Evolutionary conservation across 2,888 invertebrate genomes (phyloP).

Genomic region (Phaedon cochleariae): DNA sequence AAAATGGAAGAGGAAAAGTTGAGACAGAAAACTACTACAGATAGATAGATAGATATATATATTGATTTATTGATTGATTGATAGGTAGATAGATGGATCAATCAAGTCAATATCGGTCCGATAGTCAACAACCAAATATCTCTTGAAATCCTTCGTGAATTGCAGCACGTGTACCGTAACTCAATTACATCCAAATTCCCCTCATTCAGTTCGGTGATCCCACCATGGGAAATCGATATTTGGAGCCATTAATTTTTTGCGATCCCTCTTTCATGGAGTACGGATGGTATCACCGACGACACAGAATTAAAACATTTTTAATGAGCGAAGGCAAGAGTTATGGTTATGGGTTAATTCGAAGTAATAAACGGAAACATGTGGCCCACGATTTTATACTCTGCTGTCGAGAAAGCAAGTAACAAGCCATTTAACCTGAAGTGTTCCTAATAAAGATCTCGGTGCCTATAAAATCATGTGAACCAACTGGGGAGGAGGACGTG

Average conservation of each 20-base stretch:
- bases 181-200: no score
- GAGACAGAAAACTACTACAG: no score
- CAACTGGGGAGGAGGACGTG: not conserved
- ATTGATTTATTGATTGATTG: no score
- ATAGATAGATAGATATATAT: no score
- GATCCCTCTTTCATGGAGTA: not conserved
- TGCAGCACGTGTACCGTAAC: no score
- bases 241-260: not conserved
- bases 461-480: constrained; percentile 24
- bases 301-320: constrained; percentile 15
- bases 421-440: constrained; percentile 23
- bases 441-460: constrained; percentile 24
- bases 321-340: constrained; percentile 9
- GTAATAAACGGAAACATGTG: constrained; percentile 21
- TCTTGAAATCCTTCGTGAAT: no score
- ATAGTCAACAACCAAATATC: no score
- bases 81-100: no score
- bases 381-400: constrained; percentile 10
- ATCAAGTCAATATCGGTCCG: no score
- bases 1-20: no score
- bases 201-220: no score
- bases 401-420: constrained; percentile 17
- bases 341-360: constrained; percentile 19
- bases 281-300: not conserved
- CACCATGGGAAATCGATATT: not conserved